These are phyloP conservation scores for Molorchus minor DNA, from an alignment of 2,888 invertebrate species.

Conservation along the genomic window DNA sequence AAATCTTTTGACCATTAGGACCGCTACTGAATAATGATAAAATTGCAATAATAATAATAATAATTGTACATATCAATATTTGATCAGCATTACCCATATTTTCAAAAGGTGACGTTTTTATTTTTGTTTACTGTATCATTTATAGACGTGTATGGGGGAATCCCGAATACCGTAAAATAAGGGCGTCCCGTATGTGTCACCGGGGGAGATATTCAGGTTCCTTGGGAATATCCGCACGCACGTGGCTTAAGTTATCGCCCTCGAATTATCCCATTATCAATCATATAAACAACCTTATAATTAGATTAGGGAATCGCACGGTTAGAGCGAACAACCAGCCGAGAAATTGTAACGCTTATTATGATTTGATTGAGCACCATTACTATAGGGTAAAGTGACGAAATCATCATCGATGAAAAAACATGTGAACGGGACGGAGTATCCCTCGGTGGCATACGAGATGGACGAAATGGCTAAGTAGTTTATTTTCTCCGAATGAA, in stretches of 20 bases:
- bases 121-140: conserved; percentile 38
- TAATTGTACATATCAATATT: conserved; percentile 10
- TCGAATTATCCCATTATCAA: conserved; percentile 57
- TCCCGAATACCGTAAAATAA: conserved; percentile 26
- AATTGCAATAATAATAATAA: background rate
- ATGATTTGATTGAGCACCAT: conserved; percentile 31
- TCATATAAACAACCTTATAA: conserved; percentile 57
- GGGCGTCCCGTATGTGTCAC: conserved; percentile 34
- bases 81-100: conserved; percentile 35
- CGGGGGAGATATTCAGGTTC: conserved; percentile 42
- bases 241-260: conserved; percentile 55
- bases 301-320: conserved; percentile 50
- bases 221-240: conserved; percentile 41
- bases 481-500: no score
- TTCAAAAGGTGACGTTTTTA: conserved; percentile 43
- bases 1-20: no score
- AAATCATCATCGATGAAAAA: conserved; percentile 10
- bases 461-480: no score
- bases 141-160: conserved; percentile 34
- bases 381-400: conserved; percentile 6
- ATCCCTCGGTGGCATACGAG: no score
- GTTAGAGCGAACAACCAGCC: conserved; percentile 28
- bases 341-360: conserved; percentile 38
- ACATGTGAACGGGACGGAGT: background rate
- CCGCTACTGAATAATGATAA: background rate